phyloP scores from a whole-genome alignment of 2,888 invertebrate genomes.

The Parnassius glacialis region DNA sequence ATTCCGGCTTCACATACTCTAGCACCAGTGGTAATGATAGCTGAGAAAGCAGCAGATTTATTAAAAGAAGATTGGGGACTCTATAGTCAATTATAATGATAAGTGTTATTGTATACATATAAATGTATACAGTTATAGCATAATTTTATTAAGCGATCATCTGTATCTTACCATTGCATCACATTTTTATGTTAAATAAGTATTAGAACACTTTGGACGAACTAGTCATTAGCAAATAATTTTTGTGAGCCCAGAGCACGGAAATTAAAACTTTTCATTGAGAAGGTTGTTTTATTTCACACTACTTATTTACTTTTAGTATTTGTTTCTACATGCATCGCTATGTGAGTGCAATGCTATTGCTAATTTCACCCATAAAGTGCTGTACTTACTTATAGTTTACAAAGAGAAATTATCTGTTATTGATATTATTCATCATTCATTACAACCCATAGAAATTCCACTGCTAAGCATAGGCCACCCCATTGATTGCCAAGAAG shows the following conservation, averaged over 20 bases:
- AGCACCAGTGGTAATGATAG: slow-evolving; percentile 79
- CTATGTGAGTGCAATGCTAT: too few relatives aligned
- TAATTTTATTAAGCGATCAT: too few relatives aligned
- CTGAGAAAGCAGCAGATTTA: slow-evolving; percentile 76
- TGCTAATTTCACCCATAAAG: too few relatives aligned
- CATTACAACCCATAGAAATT: neutral
- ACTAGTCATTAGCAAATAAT: slow-evolving; percentile 22
- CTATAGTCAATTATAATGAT: neutral
- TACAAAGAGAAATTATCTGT: too few relatives aligned
- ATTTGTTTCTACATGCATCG: too few relatives aligned
- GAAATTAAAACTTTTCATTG: neutral
- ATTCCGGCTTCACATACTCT: slow-evolving; percentile 79
- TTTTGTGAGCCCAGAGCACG: neutral
- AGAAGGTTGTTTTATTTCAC: slow-evolving; percentile 2
- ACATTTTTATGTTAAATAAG: neutral
- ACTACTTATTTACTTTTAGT: neutral
- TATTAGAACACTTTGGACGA: neutral
- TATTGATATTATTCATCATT: too few relatives aligned
- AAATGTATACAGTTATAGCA: too few relatives aligned
- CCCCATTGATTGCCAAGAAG: too few relatives aligned
- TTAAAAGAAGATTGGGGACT: slow-evolving; percentile 72
- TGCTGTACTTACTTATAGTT: too few relatives aligned
- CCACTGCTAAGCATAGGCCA: neutral
- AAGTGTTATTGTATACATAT: too few relatives aligned
- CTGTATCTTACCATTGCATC: neutral